phyloP scores from a whole-genome alignment of 2,797 vertebrate species.

The Paratrypauchen microcephalus region DNA sequence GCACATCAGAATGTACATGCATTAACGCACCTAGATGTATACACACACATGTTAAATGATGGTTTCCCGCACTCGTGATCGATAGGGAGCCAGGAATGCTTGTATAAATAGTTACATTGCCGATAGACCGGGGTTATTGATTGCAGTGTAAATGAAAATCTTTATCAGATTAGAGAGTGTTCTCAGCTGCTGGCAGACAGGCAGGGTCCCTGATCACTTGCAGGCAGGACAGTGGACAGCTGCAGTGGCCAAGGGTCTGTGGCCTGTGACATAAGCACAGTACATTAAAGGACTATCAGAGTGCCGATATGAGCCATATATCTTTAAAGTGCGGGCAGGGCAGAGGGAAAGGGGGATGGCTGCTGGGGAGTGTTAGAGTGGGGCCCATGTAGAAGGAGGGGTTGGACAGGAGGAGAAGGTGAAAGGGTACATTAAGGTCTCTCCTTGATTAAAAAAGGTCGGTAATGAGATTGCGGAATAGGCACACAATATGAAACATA shows the following conservation, averaged over 20 bases:
- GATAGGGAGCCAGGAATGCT: constrained; percentile 75
- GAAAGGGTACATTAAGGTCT: constrained; percentile 75
- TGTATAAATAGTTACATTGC: constrained; percentile 80
- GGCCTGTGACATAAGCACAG: constrained; percentile 80
- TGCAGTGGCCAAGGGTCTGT: constrained; percentile 76
- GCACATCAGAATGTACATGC: constrained; percentile 52
- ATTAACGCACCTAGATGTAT: constrained; percentile 38
- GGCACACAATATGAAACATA: constrained; percentile 47
- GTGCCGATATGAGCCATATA: constrained; percentile 76
- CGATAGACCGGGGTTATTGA: constrained; percentile 76
- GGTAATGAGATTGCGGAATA: constrained; percentile 68
- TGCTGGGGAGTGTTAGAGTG: constrained; percentile 35
- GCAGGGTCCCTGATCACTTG: constrained; percentile 52
- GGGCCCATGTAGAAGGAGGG: constrained; percentile 47
- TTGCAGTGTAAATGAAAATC: constrained; percentile 81
- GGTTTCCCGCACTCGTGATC: constrained; percentile 76
- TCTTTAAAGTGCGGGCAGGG: constrained; percentile 68
- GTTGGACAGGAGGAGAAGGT: constrained; percentile 63
- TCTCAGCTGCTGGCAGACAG: constrained; percentile 67
- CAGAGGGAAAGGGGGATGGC: constrained; percentile 33
- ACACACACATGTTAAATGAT: constrained; percentile 66
- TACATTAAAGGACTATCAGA: constrained; percentile 79
- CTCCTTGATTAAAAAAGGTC: constrained; percentile 75
- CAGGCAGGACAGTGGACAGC: constrained; percentile 70
- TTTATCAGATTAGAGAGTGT: constrained; percentile 79